phyloP scores from a whole-genome alignment of 2,113 vertebrate genomes.

The Caranx ignobilis region DNA sequence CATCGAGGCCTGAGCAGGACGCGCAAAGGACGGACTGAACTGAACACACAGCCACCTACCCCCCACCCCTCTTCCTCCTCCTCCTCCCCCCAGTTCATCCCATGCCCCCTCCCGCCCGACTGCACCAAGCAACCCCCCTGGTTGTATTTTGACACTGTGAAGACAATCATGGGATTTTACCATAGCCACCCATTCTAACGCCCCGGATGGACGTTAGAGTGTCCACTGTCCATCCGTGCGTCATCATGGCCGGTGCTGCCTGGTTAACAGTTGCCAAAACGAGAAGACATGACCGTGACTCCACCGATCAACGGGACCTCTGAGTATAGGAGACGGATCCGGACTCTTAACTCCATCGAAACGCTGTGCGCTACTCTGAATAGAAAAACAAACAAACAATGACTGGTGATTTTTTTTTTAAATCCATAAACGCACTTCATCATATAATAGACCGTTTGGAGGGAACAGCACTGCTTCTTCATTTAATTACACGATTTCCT shows the following conservation, averaged over 20 bases:
- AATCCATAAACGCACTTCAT: constrained; percentile 75
- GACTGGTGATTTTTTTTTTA: constrained; percentile 83
- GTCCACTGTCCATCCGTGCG: constrained; percentile 64
- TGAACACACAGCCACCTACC: background rate
- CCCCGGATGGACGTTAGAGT: background rate
- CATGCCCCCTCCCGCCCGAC: constrained; percentile 67
- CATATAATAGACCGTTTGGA: constrained; percentile 66
- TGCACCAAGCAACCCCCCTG: constrained; percentile 87
- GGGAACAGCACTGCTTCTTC: constrained; percentile 79
- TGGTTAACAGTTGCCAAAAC: constrained; percentile 87
- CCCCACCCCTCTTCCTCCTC: constrained; percentile 43
- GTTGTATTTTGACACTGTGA: constrained; percentile 98
- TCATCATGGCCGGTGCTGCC: constrained; percentile 86
- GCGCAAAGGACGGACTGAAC: constrained; percentile 40
- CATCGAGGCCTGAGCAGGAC: constrained; percentile 92
- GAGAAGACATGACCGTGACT: constrained; percentile 65
- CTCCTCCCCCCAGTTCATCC: constrained; percentile 18
- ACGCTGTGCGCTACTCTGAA: constrained; percentile 84
- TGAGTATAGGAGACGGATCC: constrained; percentile 74
- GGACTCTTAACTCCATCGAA: constrained; percentile 71
- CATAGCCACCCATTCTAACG: constrained; percentile 67
- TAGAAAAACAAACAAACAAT: constrained; percentile 63
- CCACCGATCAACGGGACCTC: constrained; percentile 58
- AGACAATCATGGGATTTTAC: constrained; percentile 98
- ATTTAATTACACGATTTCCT: constrained; percentile 82